Conservation (phyloP, 2,888 invertebrate genomes). For the Papilio elwesi region DNA sequence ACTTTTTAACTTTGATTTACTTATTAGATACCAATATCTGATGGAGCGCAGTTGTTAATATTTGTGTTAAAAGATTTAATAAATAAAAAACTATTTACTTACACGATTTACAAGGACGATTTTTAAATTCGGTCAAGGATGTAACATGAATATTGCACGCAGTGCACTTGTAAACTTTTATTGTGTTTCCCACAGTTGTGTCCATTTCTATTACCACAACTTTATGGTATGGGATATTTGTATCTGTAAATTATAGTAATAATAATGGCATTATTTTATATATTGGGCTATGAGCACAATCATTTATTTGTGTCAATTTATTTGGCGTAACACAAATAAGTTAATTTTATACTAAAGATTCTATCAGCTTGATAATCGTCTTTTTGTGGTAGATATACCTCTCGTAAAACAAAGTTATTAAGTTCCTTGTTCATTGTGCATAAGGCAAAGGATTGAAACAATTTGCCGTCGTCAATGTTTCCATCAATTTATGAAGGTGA, state of each 20-base stretch:
- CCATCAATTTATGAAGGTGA: too few species aligned
- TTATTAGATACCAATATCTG: too few species aligned
- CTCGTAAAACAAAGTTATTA: too few species aligned
- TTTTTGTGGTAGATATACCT: too few species aligned
- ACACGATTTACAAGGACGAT: constrained; percentile 68
- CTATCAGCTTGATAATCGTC: too few species aligned
- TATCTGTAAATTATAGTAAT: constrained; percentile 53
- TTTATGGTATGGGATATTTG: constrained; percentile 64
- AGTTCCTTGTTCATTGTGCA: too few species aligned
- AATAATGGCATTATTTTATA: constrained; percentile 35
- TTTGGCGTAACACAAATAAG: too few species aligned
- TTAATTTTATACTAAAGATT: too few species aligned
- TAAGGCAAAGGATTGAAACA: too few species aligned
- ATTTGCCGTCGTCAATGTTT: too few species aligned
- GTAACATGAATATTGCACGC: constrained; percentile 64
- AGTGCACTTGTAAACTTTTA: constrained; percentile 69
- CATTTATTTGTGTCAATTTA: too few species aligned
- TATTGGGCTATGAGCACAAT: too few species aligned
- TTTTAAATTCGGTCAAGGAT: constrained; percentile 64
- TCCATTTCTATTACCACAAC: constrained; percentile 65
- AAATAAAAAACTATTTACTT: constrained; percentile 50
- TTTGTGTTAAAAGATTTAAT: background rate
- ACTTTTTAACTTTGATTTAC: background rate
- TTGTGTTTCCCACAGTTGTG: constrained; percentile 54
- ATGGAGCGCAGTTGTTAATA: background rate